These are phyloP conservation scores for Phoxinus dragarum DNA, from an alignment of 2,797 vertebrate genomes.

Conservation along the genomic window DNA sequence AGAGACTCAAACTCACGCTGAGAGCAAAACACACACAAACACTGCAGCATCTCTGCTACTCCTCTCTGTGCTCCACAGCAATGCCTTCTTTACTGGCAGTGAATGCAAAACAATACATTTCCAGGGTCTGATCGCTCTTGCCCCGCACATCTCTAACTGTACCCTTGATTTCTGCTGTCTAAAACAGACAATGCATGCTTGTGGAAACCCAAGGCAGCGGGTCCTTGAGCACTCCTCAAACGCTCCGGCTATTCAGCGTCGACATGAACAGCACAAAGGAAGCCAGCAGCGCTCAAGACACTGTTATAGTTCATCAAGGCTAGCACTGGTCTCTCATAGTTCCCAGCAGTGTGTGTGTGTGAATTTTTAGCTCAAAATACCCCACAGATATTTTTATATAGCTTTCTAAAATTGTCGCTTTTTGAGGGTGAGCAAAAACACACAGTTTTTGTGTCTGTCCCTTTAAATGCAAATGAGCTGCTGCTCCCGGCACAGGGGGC, in stretches of 20 bases:
- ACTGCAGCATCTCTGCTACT: slow-evolving; percentile 18
- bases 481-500: no score
- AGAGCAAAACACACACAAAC: slow-evolving; percentile 22
- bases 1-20: neutral
- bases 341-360: no score
- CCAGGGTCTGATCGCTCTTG: slow-evolving; percentile 36
- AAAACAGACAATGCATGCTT: slow-evolving; percentile 51
- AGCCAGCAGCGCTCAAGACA: slow-evolving; percentile 66
- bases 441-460: no score
- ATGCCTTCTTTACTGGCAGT: slow-evolving; percentile 60
- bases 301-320: slow-evolving; percentile 63
- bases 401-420: no score
- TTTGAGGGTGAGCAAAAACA: no score
- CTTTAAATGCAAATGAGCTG: no score
- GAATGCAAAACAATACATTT: slow-evolving; percentile 55
- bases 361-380: no score
- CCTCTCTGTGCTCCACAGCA: neutral
- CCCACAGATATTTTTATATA: no score
- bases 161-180: slow-evolving; percentile 61
- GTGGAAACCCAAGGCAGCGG: slow-evolving; percentile 60
- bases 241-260: neutral
- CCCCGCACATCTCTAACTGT: slow-evolving; percentile 49
- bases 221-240: neutral
- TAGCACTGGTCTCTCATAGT: slow-evolving; percentile 16
- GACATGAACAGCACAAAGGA: slow-evolving; percentile 63